Evolutionary conservation across 2,797 vertebrate genomes (phyloP).

Genomic region (Streptopelia turtur): DNA sequence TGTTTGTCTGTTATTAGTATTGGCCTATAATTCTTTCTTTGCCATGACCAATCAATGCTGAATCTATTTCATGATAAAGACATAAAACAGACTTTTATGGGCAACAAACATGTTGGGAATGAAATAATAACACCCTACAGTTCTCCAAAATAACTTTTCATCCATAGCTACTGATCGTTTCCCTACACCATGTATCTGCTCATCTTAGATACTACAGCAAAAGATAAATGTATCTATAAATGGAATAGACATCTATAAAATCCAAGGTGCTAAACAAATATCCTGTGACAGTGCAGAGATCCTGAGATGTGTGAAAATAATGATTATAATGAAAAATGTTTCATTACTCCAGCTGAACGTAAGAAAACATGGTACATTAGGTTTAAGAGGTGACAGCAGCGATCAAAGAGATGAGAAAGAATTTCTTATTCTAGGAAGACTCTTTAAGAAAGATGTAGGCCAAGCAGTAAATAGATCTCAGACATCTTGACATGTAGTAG

Average conservation of each 20-base stretch:
- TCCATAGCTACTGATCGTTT: neutral
- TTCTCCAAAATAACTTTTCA: neutral
- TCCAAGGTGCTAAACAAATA: neutral
- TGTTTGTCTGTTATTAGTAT: neutral
- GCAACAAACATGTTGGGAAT: neutral
- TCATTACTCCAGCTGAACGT: neutral
- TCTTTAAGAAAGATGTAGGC: slow-evolving; percentile 13
- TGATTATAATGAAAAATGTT: neutral
- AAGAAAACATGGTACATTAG: slow-evolving; percentile 18
- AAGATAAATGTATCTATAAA: neutral
- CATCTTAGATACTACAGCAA: neutral
- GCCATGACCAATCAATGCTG: neutral
- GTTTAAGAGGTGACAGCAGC: neutral
- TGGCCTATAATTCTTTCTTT: neutral
- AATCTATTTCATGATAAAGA: neutral
- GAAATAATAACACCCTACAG: neutral
- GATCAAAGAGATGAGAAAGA: neutral
- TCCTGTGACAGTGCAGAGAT: neutral
- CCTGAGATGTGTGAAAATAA: neutral
- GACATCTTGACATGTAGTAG: neutral
- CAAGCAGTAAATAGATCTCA: neutral
- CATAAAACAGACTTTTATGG: neutral
- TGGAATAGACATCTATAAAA: neutral
- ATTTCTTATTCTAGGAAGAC: slow-evolving; percentile 5
- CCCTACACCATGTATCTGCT: neutral